Evolutionary conservation across 2,113 vertebrate species (phyloP), one percentile per base, ranked within the genome.

Genomic region (Oxyruncus cristatus): DNA sequence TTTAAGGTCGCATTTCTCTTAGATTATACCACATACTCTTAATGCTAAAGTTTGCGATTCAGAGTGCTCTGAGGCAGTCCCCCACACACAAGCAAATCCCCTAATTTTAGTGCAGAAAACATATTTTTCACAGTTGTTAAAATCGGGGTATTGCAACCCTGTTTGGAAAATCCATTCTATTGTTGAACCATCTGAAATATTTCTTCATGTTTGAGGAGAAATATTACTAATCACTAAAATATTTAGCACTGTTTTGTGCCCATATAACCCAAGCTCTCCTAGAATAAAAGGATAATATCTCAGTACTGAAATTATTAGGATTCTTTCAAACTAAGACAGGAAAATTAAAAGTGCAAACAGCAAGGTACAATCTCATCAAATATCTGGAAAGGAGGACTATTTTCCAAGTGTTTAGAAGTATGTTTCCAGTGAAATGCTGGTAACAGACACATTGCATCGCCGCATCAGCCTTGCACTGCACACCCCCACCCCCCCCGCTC

Each of bases 121-220:
- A 1, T 72, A 42, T 91, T 97, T 89, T 93, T 91, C 94, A 93
- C 85, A 95, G 88, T 84, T 88, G 83, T 92, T 96, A 89, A 86
- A 84, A 83, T 50, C 42, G 50, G 8, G 21, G 56, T 80, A 71
- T 50, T 28, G 3, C 63, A 88, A 56, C 59, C 37, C 23, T 65
- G 26, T 75, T 84, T 80, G 79, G 67, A 92, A 77, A 96, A 96
- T 80, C 75, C 78, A 8, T 63, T 92, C 59, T 90, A 67, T 59
- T 97, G 85, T 66, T 84, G 67, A 96, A 71, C 35, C 47, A 95
- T 92, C 92, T 95, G 74, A 96, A 92, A 76, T 30, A 88, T 89
- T 92, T 93, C 56, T 79, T 84, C 77, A 18, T 75, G 46, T 92
- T 52, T 89, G 49, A 50, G 74, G 49, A 88, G 62, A 92, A 93